A percentile compares a stretch with the other conserved stretches of the same genome.
These are phyloP conservation scores for Nephrotoma appendiculata DNA, from an alignment of 2,888 invertebrate species.

Conservation along the genomic window DNA sequence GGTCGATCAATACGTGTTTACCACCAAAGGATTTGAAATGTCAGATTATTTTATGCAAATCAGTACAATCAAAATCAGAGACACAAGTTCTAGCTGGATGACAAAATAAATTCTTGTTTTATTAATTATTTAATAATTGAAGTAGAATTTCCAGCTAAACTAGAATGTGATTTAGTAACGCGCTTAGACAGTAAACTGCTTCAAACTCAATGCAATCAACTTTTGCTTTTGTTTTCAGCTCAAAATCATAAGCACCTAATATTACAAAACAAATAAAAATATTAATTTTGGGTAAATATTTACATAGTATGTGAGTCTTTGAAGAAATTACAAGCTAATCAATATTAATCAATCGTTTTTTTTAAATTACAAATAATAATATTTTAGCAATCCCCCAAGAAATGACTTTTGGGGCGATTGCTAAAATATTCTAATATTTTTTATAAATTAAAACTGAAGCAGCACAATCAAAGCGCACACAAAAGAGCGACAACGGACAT, in stretches of 20 bases:
- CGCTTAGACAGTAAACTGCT: background rate
- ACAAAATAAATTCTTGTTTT: background rate
- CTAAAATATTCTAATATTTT: no score
- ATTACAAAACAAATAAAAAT: background rate
- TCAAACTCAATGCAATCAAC: background rate
- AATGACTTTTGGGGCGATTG: no score
- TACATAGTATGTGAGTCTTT: no score
- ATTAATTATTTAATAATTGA: background rate
- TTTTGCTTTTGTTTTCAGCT: background rate
- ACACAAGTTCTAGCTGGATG: background rate
- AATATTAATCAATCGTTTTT: no score
- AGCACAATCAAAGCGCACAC: no score
- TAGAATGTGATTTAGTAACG: background rate
- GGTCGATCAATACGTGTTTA: background rate
- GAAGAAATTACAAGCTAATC: no score
- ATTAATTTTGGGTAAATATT: no score
- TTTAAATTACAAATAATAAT: no score
- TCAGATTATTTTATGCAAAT: background rate
- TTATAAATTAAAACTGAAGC: no score
- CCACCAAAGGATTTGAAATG: background rate
- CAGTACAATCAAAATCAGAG: background rate
- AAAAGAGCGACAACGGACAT: no score
- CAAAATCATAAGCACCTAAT: background rate
- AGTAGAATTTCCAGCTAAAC: background rate
- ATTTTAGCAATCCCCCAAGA: no score